A percentile compares a stretch with the other conserved stretches of the same genome.
Conservation (phyloP, 2,797 vertebrate genomes). For the Danio choprae region DNA sequence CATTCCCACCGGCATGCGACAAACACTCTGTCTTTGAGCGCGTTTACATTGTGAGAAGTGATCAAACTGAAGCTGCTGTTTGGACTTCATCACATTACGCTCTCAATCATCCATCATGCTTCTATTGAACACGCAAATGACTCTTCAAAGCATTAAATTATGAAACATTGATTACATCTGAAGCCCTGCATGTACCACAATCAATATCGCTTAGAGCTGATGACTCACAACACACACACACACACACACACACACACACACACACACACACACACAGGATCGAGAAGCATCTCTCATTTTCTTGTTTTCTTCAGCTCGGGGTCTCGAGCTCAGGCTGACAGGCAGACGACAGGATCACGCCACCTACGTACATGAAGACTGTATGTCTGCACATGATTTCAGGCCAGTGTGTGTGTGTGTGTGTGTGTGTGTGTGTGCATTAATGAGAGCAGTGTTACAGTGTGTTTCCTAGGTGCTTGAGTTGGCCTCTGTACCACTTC, state of each 20-base stretch:
- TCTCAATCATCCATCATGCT: constrained; percentile 33
- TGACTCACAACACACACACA: constrained; percentile 1
- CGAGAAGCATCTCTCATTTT: neutral
- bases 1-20: neutral
- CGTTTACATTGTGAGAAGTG: neutral
- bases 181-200: constrained; percentile 47
- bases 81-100: constrained; percentile 14
- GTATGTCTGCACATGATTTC: neutral
- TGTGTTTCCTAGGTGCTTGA: too few relatives aligned
- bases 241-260: neutral
- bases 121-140: constrained; percentile 53
- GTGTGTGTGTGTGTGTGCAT: too few relatives aligned
- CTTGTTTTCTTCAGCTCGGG: constrained; percentile 12
- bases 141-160: constrained; percentile 57
- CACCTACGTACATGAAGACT: constrained; percentile 6
- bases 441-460: too few relatives aligned
- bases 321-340: constrained; percentile 15
- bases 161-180: constrained; percentile 58
- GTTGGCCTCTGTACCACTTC: too few relatives aligned
- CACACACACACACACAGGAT: neutral
- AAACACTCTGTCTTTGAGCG: neutral
- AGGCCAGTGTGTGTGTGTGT: too few relatives aligned
- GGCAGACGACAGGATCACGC: neutral
- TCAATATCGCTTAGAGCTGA: constrained; percentile 47
- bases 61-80: neutral